Conservation (phyloP, 2,797 vertebrate genomes). For the Scolopax rusticola region DNA sequence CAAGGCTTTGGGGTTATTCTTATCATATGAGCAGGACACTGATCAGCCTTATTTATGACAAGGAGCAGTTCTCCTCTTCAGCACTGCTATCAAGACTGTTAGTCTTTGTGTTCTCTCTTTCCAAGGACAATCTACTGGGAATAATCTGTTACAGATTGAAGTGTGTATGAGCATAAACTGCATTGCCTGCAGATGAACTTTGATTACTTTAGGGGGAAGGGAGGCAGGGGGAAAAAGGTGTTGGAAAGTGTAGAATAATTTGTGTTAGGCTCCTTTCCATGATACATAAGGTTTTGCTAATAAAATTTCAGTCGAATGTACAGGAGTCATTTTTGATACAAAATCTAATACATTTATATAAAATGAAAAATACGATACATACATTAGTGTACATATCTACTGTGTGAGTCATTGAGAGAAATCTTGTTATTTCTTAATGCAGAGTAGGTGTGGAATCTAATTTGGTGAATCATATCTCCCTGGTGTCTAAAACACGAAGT, state of each 20-base stretch:
- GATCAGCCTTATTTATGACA: neutral
- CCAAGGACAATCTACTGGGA: neutral
- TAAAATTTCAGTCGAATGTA: neutral
- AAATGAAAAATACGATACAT: neutral
- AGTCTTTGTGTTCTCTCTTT: neutral
- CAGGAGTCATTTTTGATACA: neutral
- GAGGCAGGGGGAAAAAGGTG: too few species aligned
- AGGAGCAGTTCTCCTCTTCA: neutral
- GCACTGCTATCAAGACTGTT: neutral
- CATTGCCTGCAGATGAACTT: neutral
- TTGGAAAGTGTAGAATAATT: neutral
- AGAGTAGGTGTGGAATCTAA: neutral
- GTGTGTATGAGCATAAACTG: neutral
- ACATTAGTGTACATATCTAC: neutral
- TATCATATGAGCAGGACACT: neutral
- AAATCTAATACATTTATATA: neutral
- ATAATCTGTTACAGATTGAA: neutral
- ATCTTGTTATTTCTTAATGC: neutral
- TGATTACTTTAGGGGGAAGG: neutral
- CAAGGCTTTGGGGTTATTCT: neutral
- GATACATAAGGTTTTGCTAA: neutral
- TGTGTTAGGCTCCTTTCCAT: neutral
- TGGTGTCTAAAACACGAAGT: neutral
- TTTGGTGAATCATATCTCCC: neutral
- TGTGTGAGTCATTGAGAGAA: neutral